These are phyloP conservation scores for Zaprionus bogoriensis DNA, from an alignment of 2,888 invertebrate species.

Conservation along the genomic window DNA sequence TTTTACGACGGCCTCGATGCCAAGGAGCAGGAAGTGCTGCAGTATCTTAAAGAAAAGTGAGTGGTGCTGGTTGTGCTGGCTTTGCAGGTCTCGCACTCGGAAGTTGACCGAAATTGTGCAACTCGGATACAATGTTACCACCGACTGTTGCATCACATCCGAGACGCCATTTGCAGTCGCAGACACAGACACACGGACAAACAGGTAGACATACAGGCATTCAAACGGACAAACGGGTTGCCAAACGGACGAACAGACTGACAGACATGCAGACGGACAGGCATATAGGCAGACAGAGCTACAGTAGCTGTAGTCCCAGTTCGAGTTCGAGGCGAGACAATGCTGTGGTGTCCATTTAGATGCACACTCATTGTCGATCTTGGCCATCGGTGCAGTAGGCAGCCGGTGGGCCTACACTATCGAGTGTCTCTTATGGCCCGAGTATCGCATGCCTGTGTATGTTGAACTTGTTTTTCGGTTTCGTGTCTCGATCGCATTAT, in stretches of 20 bases:
- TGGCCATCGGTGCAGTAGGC: conserved; percentile 77
- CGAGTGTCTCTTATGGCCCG: background rate
- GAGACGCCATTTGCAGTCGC: conserved; percentile 37
- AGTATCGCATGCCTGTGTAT: conserved; percentile 1
- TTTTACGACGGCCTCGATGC: conserved; percentile 86
- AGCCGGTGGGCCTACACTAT: conserved; percentile 23
- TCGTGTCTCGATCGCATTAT: conserved; percentile 29
- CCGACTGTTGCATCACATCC: conserved; percentile 61
- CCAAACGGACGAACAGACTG: background rate
- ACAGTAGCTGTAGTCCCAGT: background rate
- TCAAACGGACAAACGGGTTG: too few relatives aligned
- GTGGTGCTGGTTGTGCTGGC: conserved; percentile 45
- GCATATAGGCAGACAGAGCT: background rate
- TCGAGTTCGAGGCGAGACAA: conserved; percentile 5
- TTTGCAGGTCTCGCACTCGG: conserved; percentile 50
- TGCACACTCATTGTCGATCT: conserved; percentile 65
- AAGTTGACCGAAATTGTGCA: conserved; percentile 75
- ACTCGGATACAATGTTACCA: conserved; percentile 77
- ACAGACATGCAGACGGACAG: conserved; percentile 1
- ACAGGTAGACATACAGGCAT: background rate
- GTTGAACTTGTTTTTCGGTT: conserved; percentile 50
- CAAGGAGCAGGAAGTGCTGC: conserved; percentile 86
- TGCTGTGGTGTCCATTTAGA: conserved; percentile 31
- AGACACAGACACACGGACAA: background rate
- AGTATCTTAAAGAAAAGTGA: conserved; percentile 86